phyloP scores from a whole-genome alignment of 2,888 invertebrate genomes.

The Merodon equestris region DNA sequence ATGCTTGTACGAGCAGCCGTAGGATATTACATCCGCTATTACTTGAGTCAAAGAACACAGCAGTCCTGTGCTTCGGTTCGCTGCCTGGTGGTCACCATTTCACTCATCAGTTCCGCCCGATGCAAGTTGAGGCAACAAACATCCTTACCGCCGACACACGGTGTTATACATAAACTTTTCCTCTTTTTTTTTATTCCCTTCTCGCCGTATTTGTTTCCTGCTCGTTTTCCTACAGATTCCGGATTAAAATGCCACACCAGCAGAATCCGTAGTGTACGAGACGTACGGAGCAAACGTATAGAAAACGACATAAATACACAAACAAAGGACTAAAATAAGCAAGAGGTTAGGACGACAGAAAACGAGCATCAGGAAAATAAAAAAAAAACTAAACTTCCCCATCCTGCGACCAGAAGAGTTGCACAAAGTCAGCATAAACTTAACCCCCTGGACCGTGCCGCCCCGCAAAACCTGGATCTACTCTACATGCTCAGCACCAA shows the following conservation, averaged over 20 bases:
- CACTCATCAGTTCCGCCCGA: background rate
- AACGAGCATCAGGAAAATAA: conserved; percentile 11
- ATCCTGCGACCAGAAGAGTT: conserved; percentile 52
- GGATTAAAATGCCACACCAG: conserved; percentile 61
- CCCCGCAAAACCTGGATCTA: conserved; percentile 46
- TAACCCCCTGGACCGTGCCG: conserved; percentile 11
- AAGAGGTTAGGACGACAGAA: background rate
- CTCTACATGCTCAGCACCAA: conserved; percentile 40
- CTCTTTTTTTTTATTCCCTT: conserved; percentile 1
- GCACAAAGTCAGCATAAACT: conserved; percentile 64
- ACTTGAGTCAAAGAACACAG: conserved; percentile 45
- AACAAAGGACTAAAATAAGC: conserved; percentile 8
- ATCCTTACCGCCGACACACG: too few species aligned
- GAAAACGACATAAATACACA: conserved; percentile 37
- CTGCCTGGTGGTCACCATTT: conserved; percentile 14
- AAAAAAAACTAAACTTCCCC: too few species aligned
- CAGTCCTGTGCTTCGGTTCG: conserved; percentile 27
- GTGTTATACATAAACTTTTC: too few species aligned
- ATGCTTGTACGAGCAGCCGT: conserved; percentile 37
- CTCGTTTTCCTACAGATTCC: conserved; percentile 27
- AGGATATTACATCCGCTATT: conserved; percentile 61
- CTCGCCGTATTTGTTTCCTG: conserved; percentile 11
- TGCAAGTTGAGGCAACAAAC: too few species aligned
- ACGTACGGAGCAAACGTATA: conserved; percentile 24
- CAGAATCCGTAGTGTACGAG: conserved; percentile 38